phyloP scores from a whole-genome alignment of 37 sponge, comb jelly and placozoan species.

The Haliclona indistincta region DNA sequence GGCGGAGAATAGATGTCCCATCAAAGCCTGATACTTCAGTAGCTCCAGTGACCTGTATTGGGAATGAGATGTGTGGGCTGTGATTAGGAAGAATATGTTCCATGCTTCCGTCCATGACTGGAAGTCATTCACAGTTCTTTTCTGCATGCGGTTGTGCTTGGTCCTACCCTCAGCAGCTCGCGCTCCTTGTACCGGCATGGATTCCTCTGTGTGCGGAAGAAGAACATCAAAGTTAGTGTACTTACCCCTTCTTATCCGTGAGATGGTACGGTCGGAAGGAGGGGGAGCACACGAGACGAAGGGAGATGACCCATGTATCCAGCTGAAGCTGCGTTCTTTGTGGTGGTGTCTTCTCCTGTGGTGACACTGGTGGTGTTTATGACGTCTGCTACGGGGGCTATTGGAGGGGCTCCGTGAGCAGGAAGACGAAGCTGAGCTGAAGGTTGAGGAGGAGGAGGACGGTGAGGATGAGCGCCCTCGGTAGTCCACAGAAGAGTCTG shows the following conservation, averaged over 20 bases:
- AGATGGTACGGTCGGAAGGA: background rate
- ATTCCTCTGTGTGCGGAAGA: background rate
- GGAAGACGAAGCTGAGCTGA: slow-evolving; percentile 1
- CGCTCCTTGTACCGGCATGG: background rate
- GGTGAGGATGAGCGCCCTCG: background rate
- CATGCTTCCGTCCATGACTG: slow-evolving; percentile 2
- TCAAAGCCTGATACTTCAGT: slow-evolving; percentile 1
- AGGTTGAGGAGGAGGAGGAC: slow-evolving; percentile 3
- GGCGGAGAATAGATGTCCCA: background rate
- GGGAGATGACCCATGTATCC: background rate
- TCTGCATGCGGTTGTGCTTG: background rate
- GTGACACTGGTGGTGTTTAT: too few relatives aligned
- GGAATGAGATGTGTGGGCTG: background rate
- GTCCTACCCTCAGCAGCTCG: background rate
- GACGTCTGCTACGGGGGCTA: too few relatives aligned
- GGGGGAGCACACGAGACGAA: background rate
- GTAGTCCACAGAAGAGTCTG: too few relatives aligned
- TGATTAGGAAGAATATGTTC: too few relatives aligned
- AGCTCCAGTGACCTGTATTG: background rate
- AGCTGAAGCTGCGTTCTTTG: background rate
- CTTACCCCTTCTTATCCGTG: background rate
- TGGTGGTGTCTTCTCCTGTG: background rate
- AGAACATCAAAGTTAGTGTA: background rate
- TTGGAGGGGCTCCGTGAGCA: background rate
- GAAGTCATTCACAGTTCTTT: background rate